Evolutionary conservation across 35 echinoderm and acorn worm genomes (phyloP), one percentile per base, ranked within the genome.

Genomic region (Heliocidaris erythrogramma): DNA sequence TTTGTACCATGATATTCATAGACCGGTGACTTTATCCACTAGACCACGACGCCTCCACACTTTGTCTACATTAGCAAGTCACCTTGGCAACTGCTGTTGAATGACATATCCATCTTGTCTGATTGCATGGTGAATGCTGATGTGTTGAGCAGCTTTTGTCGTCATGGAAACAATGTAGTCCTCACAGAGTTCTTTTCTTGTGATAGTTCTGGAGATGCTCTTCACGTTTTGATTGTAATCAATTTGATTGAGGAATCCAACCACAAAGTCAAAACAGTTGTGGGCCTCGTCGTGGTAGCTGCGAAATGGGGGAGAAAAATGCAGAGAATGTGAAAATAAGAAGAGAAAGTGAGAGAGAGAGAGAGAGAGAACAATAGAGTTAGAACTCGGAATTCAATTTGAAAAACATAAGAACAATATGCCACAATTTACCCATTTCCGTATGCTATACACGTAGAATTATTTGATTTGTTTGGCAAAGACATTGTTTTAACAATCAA

Each of bases 221-320:
- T 59, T 87, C 47, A 96, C 94, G 5, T 30, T 42, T 30, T 94
- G 49, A 94, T 97, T 97, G 84, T 95, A 97, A 13, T 96, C 32
- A 16, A 97, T 65, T 13, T 49, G 94, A 71, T 97, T 97, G 13
- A 97, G 92, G 85, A 97, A 97, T 31, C 90, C 93, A 14, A 97
- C 95, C 31, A 97, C 97, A 95, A 97, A 97, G 71, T 97, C 97
- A 92, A 97, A 97, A 60, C 97, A 97, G 89, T 97, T 97, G 92
- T 97, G 94, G 16, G 21, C 24, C 2, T 56, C 48, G 17, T 96
- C 95, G 31, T 94, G 88, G 71, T 97, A 97, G 59, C 97, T 97
- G 86, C 48, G 94, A 97, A 60, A 17, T 85, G 29, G 30, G 30
- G 31, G 49, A 95, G 49, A 60, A 56, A 48, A 90, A 88, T 78